Evolutionary conservation across 2,888 invertebrate species (phyloP).

Genomic region (Drosophila flavopinicola): DNA sequence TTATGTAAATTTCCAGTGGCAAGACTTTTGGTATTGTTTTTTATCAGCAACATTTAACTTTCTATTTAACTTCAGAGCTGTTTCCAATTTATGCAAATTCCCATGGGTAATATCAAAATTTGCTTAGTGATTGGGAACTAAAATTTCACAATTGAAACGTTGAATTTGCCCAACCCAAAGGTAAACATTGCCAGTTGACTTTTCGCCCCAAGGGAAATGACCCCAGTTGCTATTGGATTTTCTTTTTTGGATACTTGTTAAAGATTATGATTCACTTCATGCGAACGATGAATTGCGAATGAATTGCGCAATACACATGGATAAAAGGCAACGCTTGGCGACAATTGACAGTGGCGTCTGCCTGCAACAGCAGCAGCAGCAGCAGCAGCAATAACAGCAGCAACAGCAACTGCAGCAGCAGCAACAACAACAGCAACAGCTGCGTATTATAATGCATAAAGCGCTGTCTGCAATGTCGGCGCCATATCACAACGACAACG

Average conservation of each 20-base stretch:
- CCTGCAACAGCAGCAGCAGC: slow-evolving; percentile 14
- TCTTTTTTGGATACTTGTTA: neutral
- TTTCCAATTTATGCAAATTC: neutral
- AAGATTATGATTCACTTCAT: slow-evolving; percentile 33
- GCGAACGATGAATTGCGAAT: slow-evolving; percentile 21
- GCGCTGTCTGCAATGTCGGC: slow-evolving; percentile 42
- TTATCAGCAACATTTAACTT: neutral
- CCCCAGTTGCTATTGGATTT: neutral
- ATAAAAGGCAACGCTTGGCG: slow-evolving; percentile 5
- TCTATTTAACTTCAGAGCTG: neutral
- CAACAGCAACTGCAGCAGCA: no score
- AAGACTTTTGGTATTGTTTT: no score
- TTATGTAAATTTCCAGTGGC: neutral
- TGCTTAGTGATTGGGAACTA: neutral
- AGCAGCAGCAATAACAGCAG: slow-evolving; percentile 7
- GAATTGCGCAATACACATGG: slow-evolving; percentile 38
- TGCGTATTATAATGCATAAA: slow-evolving; percentile 44
- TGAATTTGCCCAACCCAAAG: no score
- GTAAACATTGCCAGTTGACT: no score
- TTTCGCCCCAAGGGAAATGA: slow-evolving; percentile 4
- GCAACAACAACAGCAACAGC: slow-evolving; percentile 30
- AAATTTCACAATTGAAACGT: neutral
- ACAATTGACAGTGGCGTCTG: slow-evolving; percentile 21
- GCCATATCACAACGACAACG: slow-evolving; percentile 32
- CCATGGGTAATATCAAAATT: neutral